These are phyloP conservation scores for Oxytorus armatus DNA, from an alignment of 2,888 invertebrate species.

Conservation along the genomic window DNA sequence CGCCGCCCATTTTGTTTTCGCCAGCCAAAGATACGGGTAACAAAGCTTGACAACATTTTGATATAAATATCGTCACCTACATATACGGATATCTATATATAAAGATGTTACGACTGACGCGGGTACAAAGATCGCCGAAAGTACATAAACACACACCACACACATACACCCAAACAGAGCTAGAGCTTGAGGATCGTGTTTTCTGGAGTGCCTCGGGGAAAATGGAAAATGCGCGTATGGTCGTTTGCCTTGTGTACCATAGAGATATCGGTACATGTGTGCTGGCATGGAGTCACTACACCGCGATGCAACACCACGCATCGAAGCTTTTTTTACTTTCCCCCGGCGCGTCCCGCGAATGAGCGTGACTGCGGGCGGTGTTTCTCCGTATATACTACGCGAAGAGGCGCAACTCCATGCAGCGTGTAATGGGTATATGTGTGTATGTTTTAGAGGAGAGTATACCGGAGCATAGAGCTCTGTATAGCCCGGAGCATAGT, in stretches of 20 bases:
- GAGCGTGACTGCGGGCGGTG: background rate
- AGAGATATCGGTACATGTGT: constrained; percentile 46
- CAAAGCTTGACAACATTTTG: constrained; percentile 1
- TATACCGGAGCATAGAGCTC: constrained; percentile 27
- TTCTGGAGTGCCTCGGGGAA: constrained; percentile 1
- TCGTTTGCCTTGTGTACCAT: constrained; percentile 7
- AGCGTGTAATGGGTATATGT: background rate
- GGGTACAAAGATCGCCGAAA: background rate
- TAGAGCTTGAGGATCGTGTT: constrained; percentile 18
- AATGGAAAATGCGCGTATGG: constrained; percentile 13
- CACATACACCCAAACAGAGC: background rate
- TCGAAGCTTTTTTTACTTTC: constrained; percentile 44
- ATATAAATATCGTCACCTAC: background rate
- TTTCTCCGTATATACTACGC: background rate
- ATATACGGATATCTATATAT: background rate
- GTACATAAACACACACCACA: background rate
- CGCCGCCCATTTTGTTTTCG: background rate
- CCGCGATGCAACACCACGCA: constrained; percentile 32
- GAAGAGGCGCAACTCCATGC: constrained; percentile 7
- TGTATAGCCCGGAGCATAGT: constrained; percentile 25
- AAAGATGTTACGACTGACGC: background rate
- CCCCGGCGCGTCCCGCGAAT: no score
- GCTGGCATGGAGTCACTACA: constrained; percentile 39
- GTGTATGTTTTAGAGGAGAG: background rate
- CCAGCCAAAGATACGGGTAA: background rate